Evolutionary conservation across 2,888 invertebrate genomes (phyloP).

Genomic region (Chalcis sispes): DNA sequence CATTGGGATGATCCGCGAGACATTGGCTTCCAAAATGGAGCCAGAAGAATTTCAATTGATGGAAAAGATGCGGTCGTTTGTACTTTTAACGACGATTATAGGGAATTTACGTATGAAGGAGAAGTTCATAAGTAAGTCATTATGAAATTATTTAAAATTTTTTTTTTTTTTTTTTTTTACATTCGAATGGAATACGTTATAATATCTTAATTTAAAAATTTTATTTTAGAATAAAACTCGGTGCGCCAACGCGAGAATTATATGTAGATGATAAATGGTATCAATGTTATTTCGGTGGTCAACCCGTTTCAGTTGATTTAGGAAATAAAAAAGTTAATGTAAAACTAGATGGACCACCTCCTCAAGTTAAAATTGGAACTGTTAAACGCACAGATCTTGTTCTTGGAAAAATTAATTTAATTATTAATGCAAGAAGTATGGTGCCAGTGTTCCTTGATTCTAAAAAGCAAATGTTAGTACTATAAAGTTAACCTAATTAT

Average conservation of each 20-base stretch:
- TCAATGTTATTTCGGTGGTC: constrained; percentile 95
- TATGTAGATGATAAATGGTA: constrained; percentile 92
- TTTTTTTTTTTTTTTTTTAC: constrained; percentile 10
- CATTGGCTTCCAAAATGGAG: constrained; percentile 90
- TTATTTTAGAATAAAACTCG: constrained; percentile 85
- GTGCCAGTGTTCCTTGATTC: constrained; percentile 90
- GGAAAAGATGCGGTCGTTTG: constrained; percentile 83
- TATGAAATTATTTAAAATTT: constrained; percentile 18
- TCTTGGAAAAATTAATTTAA: constrained; percentile 89
- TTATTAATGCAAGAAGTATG: constrained; percentile 87
- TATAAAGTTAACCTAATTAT: background rate
- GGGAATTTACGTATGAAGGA: constrained; percentile 85
- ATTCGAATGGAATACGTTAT: background rate
- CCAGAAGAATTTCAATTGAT: constrained; percentile 85
- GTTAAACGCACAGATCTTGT: constrained; percentile 87
- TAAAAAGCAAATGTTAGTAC: constrained; percentile 83
- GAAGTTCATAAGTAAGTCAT: constrained; percentile 78
- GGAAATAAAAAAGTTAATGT: constrained; percentile 87
- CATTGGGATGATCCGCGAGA: constrained; percentile 91
- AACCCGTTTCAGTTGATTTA: constrained; percentile 88
- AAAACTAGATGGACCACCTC: constrained; percentile 92
- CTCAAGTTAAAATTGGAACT: constrained; percentile 94
- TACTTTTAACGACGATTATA: constrained; percentile 83
- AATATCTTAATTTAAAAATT: constrained; percentile 5
- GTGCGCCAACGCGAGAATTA: constrained; percentile 93